Evolutionary conservation across 2,888 invertebrate genomes (phyloP).

Genomic region (Euzetes globulus): DNA sequence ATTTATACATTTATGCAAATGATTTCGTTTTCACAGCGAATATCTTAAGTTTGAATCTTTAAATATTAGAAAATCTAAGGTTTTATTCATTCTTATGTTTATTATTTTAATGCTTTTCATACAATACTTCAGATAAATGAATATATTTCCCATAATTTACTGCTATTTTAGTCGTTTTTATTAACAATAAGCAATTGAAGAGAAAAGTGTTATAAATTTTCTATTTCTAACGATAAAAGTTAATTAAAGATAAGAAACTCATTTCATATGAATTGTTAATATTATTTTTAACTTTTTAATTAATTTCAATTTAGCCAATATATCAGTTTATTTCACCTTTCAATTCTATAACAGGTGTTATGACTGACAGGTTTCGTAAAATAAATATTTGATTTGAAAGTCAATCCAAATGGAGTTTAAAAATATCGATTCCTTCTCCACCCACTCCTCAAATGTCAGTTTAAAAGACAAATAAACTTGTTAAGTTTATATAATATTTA

Average conservation of each 20-base stretch:
- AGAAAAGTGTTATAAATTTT: not conserved
- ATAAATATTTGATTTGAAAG: no score
- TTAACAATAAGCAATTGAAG: not conserved
- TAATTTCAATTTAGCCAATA: not conserved
- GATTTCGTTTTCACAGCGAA: not conserved
- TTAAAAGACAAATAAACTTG: no score
- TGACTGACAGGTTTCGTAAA: no score
- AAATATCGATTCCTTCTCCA: no score
- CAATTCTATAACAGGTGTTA: no score
- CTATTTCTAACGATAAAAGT: not conserved
- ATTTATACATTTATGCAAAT: slow-evolving; percentile 5
- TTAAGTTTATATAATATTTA: no score
- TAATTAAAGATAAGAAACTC: not conserved
- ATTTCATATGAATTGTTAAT: not conserved
- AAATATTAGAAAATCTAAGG: not conserved
- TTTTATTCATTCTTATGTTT: not conserved
- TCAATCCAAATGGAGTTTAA: no score
- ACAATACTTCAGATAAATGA: not conserved
- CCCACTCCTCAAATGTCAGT: no score
- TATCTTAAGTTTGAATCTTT: not conserved
- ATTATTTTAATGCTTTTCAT: not conserved
- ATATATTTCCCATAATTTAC: not conserved
- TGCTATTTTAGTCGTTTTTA: not conserved
- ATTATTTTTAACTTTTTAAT: slow-evolving; percentile 8
- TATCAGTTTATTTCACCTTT: no score